These are phyloP conservation scores for Pachydiplax longipennis DNA, from an alignment of 2,888 invertebrate species.

Conservation along the genomic window DNA sequence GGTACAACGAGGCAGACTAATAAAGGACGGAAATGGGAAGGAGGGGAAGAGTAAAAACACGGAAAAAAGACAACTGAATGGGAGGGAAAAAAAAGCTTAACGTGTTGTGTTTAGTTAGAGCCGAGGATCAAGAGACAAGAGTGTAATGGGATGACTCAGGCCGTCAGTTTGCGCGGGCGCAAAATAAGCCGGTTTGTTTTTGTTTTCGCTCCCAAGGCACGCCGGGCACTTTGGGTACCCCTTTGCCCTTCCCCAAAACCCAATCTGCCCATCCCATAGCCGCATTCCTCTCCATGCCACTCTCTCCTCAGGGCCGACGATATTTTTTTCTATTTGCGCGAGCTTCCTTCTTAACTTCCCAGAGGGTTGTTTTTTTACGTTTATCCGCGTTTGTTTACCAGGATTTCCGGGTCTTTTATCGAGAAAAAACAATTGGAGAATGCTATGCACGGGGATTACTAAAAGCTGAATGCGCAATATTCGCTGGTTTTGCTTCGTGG, in stretches of 20 bases:
- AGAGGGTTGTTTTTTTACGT: neutral
- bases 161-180: slow-evolving; percentile 28
- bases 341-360: neutral
- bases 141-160: slow-evolving; percentile 37
- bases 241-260: neutral
- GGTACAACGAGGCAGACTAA: neutral
- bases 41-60: slow-evolving; percentile 2
- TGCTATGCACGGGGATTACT: neutral
- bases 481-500: neutral
- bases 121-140: slow-evolving; percentile 1
- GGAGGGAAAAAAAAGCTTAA: neutral
- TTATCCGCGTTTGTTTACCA: neutral
- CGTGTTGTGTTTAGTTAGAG: slow-evolving; percentile 23
- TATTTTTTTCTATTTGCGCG: slow-evolving; percentile 9
- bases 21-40: neutral
- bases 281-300: neutral
- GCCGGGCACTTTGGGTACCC: neutral
- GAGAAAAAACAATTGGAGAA: neutral
- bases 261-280: neutral
- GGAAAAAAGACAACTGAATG: neutral
- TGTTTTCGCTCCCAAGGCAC: slow-evolving; percentile 21
- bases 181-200: slow-evolving; percentile 41
- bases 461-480: neutral
- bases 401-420: neutral
- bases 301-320: neutral